Conservation (phyloP, 2,797 vertebrate species). For the Poeciliopsis infans region DNA sequence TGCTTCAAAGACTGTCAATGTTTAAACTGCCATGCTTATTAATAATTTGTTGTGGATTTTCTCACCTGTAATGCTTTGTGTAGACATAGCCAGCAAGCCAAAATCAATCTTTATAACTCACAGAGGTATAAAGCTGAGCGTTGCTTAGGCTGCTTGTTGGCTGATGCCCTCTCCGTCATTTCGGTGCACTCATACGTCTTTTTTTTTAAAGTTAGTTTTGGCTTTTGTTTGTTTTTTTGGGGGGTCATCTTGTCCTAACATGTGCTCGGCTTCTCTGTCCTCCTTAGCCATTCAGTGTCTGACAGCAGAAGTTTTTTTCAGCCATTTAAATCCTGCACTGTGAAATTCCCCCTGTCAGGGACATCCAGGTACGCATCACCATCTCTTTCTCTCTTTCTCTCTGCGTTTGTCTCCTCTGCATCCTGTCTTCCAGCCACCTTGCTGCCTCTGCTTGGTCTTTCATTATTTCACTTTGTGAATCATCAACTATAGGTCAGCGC, state of each 20-base stretch:
- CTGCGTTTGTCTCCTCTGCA: constrained; percentile 54
- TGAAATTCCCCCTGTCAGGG: constrained; percentile 79
- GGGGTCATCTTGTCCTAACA: constrained; percentile 78
- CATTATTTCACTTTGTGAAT: constrained; percentile 53
- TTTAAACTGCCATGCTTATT: constrained; percentile 52
- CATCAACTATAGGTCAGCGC: constrained; percentile 32
- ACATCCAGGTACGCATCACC: constrained; percentile 71
- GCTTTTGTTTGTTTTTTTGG: constrained; percentile 34
- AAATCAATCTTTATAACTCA: constrained; percentile 34
- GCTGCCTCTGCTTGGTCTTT: constrained; percentile 52
- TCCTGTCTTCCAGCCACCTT: constrained; percentile 57
- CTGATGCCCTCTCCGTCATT: constrained; percentile 63
- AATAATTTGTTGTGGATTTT: constrained; percentile 49
- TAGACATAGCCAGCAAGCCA: constrained; percentile 58
- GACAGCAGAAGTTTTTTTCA: constrained; percentile 86
- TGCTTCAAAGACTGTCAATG: constrained; percentile 31
- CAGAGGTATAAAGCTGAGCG: constrained; percentile 28
- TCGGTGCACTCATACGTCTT: constrained; percentile 50
- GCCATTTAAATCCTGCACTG: constrained; percentile 84
- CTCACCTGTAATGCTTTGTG: constrained; percentile 47
- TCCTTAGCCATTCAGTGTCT: constrained; percentile 86
- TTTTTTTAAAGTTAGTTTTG: constrained; percentile 41
- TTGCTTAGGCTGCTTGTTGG: constrained; percentile 72
- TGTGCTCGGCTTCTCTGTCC: constrained; percentile 85
- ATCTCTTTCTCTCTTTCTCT: constrained; percentile 35